Conservation (phyloP, 2,113 vertebrate genomes). For the Vulpes ferrilata region DNA sequence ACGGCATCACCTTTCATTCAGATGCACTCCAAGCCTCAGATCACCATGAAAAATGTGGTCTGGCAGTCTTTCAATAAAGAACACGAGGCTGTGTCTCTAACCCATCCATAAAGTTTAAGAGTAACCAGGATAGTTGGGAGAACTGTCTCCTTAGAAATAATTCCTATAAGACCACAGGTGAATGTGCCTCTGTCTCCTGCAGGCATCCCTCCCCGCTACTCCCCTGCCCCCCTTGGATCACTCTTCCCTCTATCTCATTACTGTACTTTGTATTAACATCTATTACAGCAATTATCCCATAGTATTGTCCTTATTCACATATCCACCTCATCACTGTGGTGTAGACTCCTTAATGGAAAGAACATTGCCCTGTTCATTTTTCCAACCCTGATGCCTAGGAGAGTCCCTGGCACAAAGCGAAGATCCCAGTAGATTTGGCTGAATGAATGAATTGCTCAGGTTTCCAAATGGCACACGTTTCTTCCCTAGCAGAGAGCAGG, state of each 20-base stretch:
- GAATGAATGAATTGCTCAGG: not conserved
- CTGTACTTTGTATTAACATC: not conserved
- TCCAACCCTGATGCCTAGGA: not conserved
- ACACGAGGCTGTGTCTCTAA: not conserved
- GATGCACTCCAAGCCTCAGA: not conserved
- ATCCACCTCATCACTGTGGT: not conserved
- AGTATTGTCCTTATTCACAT: not conserved
- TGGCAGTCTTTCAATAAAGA: not conserved
- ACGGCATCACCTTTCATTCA: not conserved
- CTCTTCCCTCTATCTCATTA: not conserved
- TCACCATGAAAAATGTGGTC: not conserved
- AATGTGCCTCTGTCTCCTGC: not conserved
- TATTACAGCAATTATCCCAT: not conserved
- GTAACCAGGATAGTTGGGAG: not conserved
- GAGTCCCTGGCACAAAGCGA: not conserved
- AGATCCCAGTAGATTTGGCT: not conserved
- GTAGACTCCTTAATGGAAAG: not conserved
- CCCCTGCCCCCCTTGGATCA: accelerated
- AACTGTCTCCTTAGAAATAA: not conserved
- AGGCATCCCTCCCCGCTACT: not conserved
- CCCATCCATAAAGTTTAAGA: not conserved
- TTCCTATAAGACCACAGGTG: not conserved
- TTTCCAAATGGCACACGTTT: not conserved
- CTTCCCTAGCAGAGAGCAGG: not conserved
- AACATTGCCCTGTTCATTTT: not conserved